Conservation (phyloP, 2,888 invertebrate genomes). For the Trachelus stipa region DNA sequence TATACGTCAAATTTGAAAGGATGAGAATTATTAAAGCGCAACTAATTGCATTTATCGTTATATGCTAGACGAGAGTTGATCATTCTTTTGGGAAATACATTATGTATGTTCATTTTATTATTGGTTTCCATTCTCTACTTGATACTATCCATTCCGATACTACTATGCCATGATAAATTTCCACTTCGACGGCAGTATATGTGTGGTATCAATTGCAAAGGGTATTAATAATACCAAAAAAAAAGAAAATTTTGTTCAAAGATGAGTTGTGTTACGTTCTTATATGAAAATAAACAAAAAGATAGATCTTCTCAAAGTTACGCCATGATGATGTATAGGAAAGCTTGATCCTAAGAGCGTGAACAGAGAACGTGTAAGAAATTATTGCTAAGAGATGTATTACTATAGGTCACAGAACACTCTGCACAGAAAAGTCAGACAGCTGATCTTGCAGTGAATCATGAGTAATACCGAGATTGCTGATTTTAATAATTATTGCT, state of each 20-base stretch:
- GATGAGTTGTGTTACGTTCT: background rate
- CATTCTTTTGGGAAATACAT: background rate
- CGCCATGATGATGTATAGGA: background rate
- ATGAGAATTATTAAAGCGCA: background rate
- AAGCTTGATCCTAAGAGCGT: background rate
- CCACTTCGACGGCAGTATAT: background rate
- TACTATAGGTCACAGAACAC: background rate
- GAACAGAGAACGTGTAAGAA: background rate
- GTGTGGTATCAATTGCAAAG: background rate
- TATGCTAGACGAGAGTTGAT: background rate
- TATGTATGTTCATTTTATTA: background rate
- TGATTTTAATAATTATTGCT: conserved; percentile 46
- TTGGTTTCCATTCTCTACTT: background rate
- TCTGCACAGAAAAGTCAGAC: conserved; percentile 16
- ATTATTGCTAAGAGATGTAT: background rate
- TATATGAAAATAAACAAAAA: background rate
- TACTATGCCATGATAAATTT: background rate
- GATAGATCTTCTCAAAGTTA: background rate
- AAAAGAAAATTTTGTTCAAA: background rate
- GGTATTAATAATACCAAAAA: background rate
- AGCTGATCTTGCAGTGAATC: conserved; percentile 35
- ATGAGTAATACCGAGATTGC: conserved; percentile 39
- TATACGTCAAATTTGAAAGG: background rate
- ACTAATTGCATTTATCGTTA: background rate
- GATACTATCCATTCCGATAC: background rate